Evolutionary conservation across 1,140 invertebrate genomes (phyloP).

Genomic region (Drosophila biarmipes): DNA sequence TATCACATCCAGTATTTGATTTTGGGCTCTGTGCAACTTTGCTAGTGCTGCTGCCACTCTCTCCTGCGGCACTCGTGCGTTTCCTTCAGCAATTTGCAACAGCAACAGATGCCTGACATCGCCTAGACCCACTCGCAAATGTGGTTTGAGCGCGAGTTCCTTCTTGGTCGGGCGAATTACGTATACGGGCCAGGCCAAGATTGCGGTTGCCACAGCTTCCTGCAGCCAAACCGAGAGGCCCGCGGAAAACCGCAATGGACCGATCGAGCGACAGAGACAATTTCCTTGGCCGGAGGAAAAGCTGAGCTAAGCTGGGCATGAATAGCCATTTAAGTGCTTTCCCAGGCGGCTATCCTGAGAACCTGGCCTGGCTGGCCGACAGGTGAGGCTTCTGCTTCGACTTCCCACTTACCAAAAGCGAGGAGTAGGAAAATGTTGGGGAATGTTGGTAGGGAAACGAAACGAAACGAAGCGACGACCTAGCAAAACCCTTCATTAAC

Average conservation of each 20-base stretch:
- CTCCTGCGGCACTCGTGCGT: slow-evolving; percentile 76
- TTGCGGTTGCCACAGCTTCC: slow-evolving; percentile 70
- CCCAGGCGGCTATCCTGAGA: slow-evolving; percentile 76
- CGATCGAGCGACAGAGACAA: slow-evolving; percentile 52
- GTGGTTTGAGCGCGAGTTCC: slow-evolving; percentile 60
- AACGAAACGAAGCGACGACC: slow-evolving; percentile 35
- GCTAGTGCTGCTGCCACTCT: slow-evolving; percentile 42
- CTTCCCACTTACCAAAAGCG: slow-evolving; percentile 44
- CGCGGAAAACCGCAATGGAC: slow-evolving; percentile 52
- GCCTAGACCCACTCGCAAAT: slow-evolving; percentile 54
- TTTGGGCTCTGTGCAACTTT: background rate
- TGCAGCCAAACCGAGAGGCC: slow-evolving; percentile 46
- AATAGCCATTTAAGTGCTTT: slow-evolving; percentile 81
- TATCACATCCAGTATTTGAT: no score
- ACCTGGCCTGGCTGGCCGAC: slow-evolving; percentile 48
- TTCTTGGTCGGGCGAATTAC: slow-evolving; percentile 76
- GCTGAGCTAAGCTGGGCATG: slow-evolving; percentile 58
- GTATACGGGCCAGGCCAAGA: slow-evolving; percentile 67
- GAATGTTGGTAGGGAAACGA: slow-evolving; percentile 13
- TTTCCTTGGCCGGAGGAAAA: slow-evolving; percentile 71
- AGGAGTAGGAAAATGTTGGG: slow-evolving; percentile 14
- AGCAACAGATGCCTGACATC: slow-evolving; percentile 67
- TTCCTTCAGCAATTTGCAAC: slow-evolving; percentile 79
- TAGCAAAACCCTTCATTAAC: slow-evolving; percentile 71
- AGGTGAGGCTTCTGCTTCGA: slow-evolving; percentile 50